These are phyloP conservation scores for Parazoanthus darwini DNA, from an alignment of 92 coral and sea anemone genomes.

Conservation along the genomic window DNA sequence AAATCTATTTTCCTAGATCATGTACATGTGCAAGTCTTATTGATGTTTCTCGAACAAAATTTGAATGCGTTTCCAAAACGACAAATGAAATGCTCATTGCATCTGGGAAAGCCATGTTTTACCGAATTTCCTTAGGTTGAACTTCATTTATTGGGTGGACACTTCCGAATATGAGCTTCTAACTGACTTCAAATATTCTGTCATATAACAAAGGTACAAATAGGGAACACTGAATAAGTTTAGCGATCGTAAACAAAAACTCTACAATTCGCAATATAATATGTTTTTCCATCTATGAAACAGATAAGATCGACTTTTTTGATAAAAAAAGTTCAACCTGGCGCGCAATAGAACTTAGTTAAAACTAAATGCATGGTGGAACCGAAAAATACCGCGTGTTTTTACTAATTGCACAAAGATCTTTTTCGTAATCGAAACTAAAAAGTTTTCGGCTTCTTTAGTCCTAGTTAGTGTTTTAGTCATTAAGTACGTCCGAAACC, in stretches of 20 bases:
- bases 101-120: constrained; percentile 23
- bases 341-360: constrained; percentile 17
- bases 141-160: neutral
- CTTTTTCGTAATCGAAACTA: constrained; percentile 3
- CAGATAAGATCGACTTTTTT: constrained; percentile 26
- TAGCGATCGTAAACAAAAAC: constrained; percentile 37
- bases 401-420: constrained; percentile 1
- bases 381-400: constrained; percentile 25
- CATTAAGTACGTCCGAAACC: constrained; percentile 25
- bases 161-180: neutral
- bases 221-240: constrained; percentile 35
- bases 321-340: constrained; percentile 24
- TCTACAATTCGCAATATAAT: constrained; percentile 31
- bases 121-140: neutral
- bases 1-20: neutral
- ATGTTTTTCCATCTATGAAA: constrained; percentile 33
- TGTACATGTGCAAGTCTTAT: neutral
- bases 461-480: constrained; percentile 35
- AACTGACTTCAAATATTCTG: neutral
- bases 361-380: neutral
- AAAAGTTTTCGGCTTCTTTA: constrained; percentile 23
- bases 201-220: constrained; percentile 16
- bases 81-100: neutral
- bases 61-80: neutral
- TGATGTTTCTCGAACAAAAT: neutral